phyloP scores from a whole-genome alignment of 1,140 invertebrate genomes.

The Apis cerana region DNA sequence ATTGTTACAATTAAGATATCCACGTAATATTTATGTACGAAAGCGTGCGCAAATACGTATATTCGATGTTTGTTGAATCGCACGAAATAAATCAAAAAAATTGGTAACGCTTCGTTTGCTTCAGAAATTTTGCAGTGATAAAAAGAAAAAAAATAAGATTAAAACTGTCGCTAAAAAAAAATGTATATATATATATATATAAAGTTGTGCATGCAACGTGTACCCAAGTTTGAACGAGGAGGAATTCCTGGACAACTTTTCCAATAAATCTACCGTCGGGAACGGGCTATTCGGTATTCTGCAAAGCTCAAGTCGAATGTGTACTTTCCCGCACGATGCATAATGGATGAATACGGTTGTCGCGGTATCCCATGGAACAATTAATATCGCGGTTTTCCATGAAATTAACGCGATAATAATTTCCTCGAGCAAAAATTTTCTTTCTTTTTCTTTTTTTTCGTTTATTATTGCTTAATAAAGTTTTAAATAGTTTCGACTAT shows the following conservation, averaged over 20 bases:
- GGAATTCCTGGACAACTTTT: slow-evolving; percentile 43
- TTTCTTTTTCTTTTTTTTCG: too few relatives aligned
- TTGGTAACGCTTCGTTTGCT: neutral
- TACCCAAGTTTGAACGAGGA: neutral
- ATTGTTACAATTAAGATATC: too few relatives aligned
- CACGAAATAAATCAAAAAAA: neutral
- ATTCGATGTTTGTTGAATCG: too few relatives aligned
- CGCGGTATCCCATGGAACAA: slow-evolving; percentile 20
- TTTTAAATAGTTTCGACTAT: too few relatives aligned
- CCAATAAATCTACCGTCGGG: slow-evolving; percentile 49
- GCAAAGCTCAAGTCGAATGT: slow-evolving; percentile 29
- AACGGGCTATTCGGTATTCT: slow-evolving; percentile 35
- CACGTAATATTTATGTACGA: too few relatives aligned
- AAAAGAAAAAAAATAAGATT: neutral
- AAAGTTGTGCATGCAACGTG: neutral
- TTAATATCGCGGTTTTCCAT: slow-evolving; percentile 34
- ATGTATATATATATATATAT: neutral
- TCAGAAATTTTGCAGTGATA: neutral
- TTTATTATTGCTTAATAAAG: too few relatives aligned
- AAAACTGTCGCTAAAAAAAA: neutral
- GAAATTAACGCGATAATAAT: slow-evolving; percentile 1
- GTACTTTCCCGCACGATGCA: slow-evolving; percentile 46
- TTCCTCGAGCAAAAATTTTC: neutral
- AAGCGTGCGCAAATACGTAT: too few relatives aligned
- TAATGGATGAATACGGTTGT: slow-evolving; percentile 44